Evolutionary conservation across 2,797 vertebrate species (phyloP).

Genomic region (Oryzias sinensis): DNA sequence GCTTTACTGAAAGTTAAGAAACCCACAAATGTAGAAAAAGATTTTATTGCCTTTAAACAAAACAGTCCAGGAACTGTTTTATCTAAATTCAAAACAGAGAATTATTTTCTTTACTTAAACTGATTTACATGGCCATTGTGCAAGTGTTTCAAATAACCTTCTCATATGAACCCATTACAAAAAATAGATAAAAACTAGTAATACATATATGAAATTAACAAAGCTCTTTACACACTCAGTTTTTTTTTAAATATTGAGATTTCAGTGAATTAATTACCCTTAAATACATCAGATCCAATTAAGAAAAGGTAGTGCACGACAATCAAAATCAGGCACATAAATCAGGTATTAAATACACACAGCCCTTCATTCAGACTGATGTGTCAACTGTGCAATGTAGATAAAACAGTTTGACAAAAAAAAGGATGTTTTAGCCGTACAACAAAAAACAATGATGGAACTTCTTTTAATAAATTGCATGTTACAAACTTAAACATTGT

Average conservation of each 20-base stretch:
- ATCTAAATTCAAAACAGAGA: slow-evolving; percentile 62
- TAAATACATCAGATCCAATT: slow-evolving; percentile 46
- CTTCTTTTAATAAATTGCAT: too few relatives aligned
- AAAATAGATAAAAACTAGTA: slow-evolving; percentile 67
- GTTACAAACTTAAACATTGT: too few relatives aligned
- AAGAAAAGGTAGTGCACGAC: slow-evolving; percentile 50
- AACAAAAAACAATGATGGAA: too few relatives aligned
- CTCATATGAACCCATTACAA: slow-evolving; percentile 72
- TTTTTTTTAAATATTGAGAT: slow-evolving; percentile 64
- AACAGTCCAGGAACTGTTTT: slow-evolving; percentile 42
- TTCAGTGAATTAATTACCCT: slow-evolving; percentile 42
- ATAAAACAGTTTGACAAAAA: slow-evolving; percentile 13
- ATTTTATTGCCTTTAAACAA: slow-evolving; percentile 62
- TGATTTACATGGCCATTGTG: slow-evolving; percentile 23
- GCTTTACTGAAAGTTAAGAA: slow-evolving; percentile 20
- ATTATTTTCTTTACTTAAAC: slow-evolving; percentile 14
- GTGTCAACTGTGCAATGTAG: slow-evolving; percentile 11
- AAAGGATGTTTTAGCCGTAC: too few relatives aligned
- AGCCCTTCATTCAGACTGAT: slow-evolving; percentile 25
- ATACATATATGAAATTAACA: slow-evolving; percentile 44
- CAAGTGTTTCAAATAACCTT: slow-evolving; percentile 46
- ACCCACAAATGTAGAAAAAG: slow-evolving; percentile 42
- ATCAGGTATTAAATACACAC: slow-evolving; percentile 45
- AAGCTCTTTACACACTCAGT: slow-evolving; percentile 45
- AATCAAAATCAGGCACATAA: slow-evolving; percentile 72